A percentile compares a stretch with the other conserved stretches of the same genome.
Evolutionary conservation across 2,797 vertebrate species (phyloP).

Genomic region (Pteropus rufus): DNA sequence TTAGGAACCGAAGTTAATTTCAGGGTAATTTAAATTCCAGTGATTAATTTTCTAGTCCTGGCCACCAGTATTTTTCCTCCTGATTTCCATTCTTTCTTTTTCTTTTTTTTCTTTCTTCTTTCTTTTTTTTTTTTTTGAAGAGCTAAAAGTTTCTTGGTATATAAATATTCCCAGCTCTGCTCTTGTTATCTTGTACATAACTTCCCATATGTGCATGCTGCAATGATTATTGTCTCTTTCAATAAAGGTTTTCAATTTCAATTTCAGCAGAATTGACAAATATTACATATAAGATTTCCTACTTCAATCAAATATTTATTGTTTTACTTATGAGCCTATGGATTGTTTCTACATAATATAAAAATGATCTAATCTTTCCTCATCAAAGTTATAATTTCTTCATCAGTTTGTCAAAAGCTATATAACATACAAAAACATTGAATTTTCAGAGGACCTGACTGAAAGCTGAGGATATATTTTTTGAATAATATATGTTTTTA

Average conservation of each 20-base stretch:
- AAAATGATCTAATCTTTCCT: neutral
- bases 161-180: neutral
- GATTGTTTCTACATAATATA: neutral
- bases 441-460: neutral
- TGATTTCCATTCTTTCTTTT: neutral
- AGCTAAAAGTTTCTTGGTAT: constrained; percentile 44
- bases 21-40: constrained; percentile 57
- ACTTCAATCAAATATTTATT: constrained; percentile 5
- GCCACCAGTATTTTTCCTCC: neutral
- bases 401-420: neutral
- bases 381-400: neutral
- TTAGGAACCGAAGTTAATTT: constrained; percentile 56
- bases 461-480: neutral
- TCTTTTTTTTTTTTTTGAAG: neutral
- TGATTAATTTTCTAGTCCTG: constrained; percentile 34
- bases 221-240: neutral
- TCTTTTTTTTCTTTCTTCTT: no score
- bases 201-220: neutral
- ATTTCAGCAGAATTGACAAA: constrained; percentile 18
- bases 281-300: neutral
- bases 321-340: neutral
- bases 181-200: constrained; percentile 33
- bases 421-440: neutral
- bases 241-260: no score
- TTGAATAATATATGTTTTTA: neutral